Base-by-base conservation (phyloP, 2,797 vertebrate species). In the Apodemus agrarius region DNA sequence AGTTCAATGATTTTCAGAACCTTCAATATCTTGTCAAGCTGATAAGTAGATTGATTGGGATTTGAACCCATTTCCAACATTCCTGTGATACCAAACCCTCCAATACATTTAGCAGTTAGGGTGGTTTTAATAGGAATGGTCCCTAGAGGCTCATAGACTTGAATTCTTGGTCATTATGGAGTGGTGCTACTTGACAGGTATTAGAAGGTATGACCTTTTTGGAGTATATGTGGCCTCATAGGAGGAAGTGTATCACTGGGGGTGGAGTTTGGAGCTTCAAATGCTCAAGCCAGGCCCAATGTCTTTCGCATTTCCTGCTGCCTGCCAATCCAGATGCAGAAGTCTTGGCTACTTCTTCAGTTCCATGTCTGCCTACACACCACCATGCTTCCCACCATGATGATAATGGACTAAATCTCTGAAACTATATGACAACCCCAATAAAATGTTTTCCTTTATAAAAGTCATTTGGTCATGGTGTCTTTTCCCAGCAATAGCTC, bases 61-160 rank as follows among this genome's bases (percentile, higher is more conserved):
- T 94, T 80, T 78, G 54, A 94, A 96, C 37, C 57, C 59, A 16
- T 79, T 67, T 93, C n/a, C 43, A 92, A 96, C 82, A 1, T 12
- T 93, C 69, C 37, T 93, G 14, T 75, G 21, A 24, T 16, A 21
- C 29, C 31, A 85, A 14, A 24, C 86, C 76, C 57, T n/a, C 3
- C 26, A 67, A 5, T n/a, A 43, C 26, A 37, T 49, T 91, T 91
- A 72, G 19, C 85, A 75, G 37, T 90, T 85, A 43, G 67, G 83
- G 34, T n/a, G 43, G 43, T n/a, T 67, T 69, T 13, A n/a, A 9
- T 9, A 85, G 46, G 19, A 85, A 34, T 24, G 24, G 7, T 12
- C 31, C 11, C 43, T 31, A 46, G 31, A 65, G 29, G 37, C 83
- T 49, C 31, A n/a, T 24, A 69, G 46, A 24, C 69, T 67, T 46